Evolutionary conservation across 1,140 invertebrate species (phyloP).

Genomic region (Ips typographus): DNA sequence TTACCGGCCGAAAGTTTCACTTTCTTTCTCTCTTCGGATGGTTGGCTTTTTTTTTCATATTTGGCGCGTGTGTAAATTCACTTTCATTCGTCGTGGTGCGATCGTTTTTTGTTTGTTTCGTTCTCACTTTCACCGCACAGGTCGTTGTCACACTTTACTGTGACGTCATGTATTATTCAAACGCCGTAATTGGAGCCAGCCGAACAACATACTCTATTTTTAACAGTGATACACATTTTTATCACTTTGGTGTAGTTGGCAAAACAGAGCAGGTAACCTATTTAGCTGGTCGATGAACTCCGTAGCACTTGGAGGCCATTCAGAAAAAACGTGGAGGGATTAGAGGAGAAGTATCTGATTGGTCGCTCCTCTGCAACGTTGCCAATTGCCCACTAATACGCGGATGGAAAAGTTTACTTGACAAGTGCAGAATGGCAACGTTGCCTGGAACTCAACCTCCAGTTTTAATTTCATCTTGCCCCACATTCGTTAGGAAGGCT

Average conservation of each 20-base stretch:
- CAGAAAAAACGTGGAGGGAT: slow-evolving; percentile 36
- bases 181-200: background rate
- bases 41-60: slow-evolving; percentile 9
- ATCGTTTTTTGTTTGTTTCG: too few species aligned
- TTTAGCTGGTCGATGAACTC: slow-evolving; percentile 51
- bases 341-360: slow-evolving; percentile 41
- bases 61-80: slow-evolving; percentile 1
- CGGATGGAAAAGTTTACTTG: background rate
- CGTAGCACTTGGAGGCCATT: slow-evolving; percentile 34
- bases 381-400: background rate
- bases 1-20: slow-evolving; percentile 22
- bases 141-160: too few species aligned
- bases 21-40: slow-evolving; percentile 5
- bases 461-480: slow-evolving; percentile 54
- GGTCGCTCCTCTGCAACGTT: slow-evolving; percentile 34
- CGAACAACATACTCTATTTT: background rate
- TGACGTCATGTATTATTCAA: too few species aligned
- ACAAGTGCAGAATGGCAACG: background rate
- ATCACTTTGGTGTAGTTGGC: slow-evolving; percentile 18
- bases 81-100: slow-evolving; percentile 1
- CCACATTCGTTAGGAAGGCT: slow-evolving; percentile 48
- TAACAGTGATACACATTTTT: slow-evolving; percentile 9
- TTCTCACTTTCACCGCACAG: too few species aligned
- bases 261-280: slow-evolving; percentile 48
- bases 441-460: slow-evolving; percentile 44